Evolutionary conservation across 2,888 invertebrate genomes (phyloP).

Genomic region (Spilarctia lutea): DNA sequence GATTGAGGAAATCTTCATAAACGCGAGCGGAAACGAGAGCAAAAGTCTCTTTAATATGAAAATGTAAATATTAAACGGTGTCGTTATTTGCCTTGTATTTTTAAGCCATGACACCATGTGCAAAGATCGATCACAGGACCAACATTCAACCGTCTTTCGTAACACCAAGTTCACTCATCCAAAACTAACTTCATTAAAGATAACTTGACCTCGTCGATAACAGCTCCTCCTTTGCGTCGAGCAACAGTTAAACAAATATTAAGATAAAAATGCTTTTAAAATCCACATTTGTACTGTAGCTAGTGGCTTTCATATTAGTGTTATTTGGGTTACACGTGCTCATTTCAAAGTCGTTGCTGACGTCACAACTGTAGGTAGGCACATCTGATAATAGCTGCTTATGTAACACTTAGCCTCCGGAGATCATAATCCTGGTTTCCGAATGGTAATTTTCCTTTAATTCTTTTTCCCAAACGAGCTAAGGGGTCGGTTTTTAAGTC

Average conservation of each 20-base stretch:
- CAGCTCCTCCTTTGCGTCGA: neutral
- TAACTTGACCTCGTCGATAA: slow-evolving; percentile 12
- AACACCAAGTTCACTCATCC: neutral
- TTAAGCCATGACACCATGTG: neutral
- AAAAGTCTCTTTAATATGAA: neutral
- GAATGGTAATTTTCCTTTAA: neutral
- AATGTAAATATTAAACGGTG: neutral
- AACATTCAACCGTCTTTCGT: neutral
- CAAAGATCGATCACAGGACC: neutral
- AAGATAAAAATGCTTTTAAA: slow-evolving; percentile 19
- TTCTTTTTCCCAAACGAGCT: neutral
- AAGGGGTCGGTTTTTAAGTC: too few relatives aligned
- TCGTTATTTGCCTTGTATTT: neutral
- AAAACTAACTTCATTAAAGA: neutral
- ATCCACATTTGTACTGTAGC: slow-evolving; percentile 15
- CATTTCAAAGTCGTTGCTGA: slow-evolving; percentile 43
- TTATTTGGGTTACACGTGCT: slow-evolving; percentile 47
- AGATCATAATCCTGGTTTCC: neutral
- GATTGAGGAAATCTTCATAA: neutral
- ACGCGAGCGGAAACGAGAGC: neutral
- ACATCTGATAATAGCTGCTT: slow-evolving; percentile 10
- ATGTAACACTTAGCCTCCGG: slow-evolving; percentile 3
- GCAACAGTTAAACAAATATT: slow-evolving; percentile 3
- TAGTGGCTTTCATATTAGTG: slow-evolving; percentile 34
- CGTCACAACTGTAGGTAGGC: slow-evolving; percentile 26